Evolutionary conservation across 2,888 invertebrate genomes (phyloP), one percentile per base, ranked within the genome.

Genomic region (Papilio gigon): DNA sequence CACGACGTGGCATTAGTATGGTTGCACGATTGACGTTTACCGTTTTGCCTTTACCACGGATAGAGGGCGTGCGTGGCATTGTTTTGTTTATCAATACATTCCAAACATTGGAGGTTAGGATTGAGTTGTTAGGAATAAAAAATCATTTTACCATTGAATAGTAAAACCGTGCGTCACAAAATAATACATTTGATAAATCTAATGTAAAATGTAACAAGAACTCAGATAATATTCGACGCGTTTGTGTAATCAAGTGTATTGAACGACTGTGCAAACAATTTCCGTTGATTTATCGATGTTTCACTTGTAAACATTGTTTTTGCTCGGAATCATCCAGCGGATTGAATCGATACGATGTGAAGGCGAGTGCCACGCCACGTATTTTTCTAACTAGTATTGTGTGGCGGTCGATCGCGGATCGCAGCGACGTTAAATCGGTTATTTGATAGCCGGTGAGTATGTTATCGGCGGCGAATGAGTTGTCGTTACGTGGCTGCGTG

Each of bases 401-500:
- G 73, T 83, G 78, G 78, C 53, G 77, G 78, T 70, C 71, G 71
- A 67, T 70, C 71, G 73, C 61, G 40, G 71, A 67, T 70, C 72
- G 73, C 61, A 30, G 68, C 60, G 70, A 56, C 60, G 61, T 61
- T 68, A 67, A 65, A 68, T 65, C 65, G 70, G 68, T 66, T 71
- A 75, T 75, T 78, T 75, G 77, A 78, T 78, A 73, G 77, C 76
- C 72, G 71, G 71, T 68, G 74, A 72, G 70, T 72, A 77, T 79
- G 83, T 87, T 89, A 89, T 88, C 87, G 85, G 76, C 73, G 76
- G 67, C 75, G 76, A 78, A 76, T 80, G 74, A 81, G 82, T 84
- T 80, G 81, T 65, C 50, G 50, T 9, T 64, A 59, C 64, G 82
- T 81, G 77, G 80, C 60, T 87, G 90, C 90, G 90, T 90, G 91